A percentile compares a stretch with the other conserved stretches of the same genome.
Evolutionary conservation across 2,888 invertebrate species (phyloP).

Genomic region (Drosophila glabriapex): DNA sequence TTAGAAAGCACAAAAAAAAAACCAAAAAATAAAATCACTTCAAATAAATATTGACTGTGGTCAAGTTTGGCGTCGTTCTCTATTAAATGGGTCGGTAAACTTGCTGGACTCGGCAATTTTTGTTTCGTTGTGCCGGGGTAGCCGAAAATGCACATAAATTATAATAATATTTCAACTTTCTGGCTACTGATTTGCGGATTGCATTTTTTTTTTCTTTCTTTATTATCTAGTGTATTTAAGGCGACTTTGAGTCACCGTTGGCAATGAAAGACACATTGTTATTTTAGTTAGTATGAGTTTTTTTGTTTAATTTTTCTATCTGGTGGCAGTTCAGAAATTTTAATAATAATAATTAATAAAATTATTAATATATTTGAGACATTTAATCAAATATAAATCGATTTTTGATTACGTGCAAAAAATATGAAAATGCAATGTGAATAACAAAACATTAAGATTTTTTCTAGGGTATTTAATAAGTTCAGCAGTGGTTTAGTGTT

Average conservation of each 20-base stretch:
- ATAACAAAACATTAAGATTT: not conserved
- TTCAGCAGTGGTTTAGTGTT: not conserved
- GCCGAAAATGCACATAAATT: slow-evolving; percentile 64
- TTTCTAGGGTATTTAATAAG: slow-evolving; percentile 22
- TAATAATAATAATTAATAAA: not conserved
- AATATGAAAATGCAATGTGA: not conserved
- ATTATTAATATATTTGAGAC: too few relatives aligned
- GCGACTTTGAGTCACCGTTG: not conserved
- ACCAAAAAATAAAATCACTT: slow-evolving; percentile 6
- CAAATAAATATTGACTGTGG: slow-evolving; percentile 65
- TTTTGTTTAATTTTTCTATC: too few relatives aligned
- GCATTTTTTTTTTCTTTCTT: not conserved
- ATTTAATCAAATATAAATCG: not conserved
- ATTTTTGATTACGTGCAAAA: not conserved
- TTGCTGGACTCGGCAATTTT: slow-evolving; percentile 44
- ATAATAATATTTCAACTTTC: slow-evolving; percentile 50
- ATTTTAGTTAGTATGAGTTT: not conserved
- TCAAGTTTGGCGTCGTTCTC: slow-evolving; percentile 59
- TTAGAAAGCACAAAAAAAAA: slow-evolving; percentile 1
- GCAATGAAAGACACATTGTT: not conserved
- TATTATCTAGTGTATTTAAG: slow-evolving; percentile 25
- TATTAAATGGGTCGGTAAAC: slow-evolving; percentile 68
- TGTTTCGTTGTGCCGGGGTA: slow-evolving; percentile 8
- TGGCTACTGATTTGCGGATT: slow-evolving; percentile 25
- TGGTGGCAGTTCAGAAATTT: not conserved